phyloP scores from a whole-genome alignment of 2,797 vertebrate genomes.

The Distichodus sexfasciatus region DNA sequence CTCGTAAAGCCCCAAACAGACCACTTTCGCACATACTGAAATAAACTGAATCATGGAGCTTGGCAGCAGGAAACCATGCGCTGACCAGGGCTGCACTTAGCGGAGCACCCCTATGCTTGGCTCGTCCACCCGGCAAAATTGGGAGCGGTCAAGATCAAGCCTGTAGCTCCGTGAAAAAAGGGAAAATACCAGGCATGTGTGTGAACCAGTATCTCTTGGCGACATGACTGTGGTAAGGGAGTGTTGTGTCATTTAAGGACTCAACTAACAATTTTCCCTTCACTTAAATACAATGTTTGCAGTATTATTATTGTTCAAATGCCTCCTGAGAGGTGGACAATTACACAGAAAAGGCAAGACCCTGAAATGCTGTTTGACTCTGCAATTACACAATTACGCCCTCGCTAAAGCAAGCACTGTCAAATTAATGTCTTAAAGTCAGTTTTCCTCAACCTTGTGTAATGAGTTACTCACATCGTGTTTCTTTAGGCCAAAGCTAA shows the following conservation, averaged over 20 bases:
- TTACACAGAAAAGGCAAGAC: constrained; percentile 63
- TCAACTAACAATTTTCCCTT: constrained; percentile 76
- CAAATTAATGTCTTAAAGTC: constrained; percentile 33
- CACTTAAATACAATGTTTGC: constrained; percentile 73
- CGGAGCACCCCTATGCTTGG: constrained; percentile 59
- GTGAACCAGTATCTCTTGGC: constrained; percentile 72
- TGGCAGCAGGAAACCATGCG: constrained; percentile 65
- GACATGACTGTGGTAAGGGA: constrained; percentile 73
- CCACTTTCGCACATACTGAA: constrained; percentile 57
- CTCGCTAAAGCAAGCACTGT: constrained; percentile 21
- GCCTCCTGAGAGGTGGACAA: constrained; percentile 55
- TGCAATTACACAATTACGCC: constrained; percentile 32
- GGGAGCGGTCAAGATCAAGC: constrained; percentile 70
- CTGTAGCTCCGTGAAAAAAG: constrained; percentile 61
- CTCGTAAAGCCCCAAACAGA: constrained; percentile 64
- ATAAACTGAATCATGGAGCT: constrained; percentile 47
- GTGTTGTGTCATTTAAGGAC: constrained; percentile 75
- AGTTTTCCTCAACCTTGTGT: constrained; percentile 26
- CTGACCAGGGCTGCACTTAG: constrained; percentile 66
- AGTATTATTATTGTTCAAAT: constrained; percentile 69
- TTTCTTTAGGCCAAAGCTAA: background rate
- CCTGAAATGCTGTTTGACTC: constrained; percentile 45
- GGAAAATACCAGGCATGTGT: constrained; percentile 70
- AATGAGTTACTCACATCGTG: constrained; percentile 21
- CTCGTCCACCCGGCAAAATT: constrained; percentile 77